A percentile compares a stretch with the other conserved stretches of the same genome.
These are phyloP conservation scores for Cyprinodon variegatus DNA, from an alignment of 2,113 vertebrate species.

Conservation along the genomic window DNA sequence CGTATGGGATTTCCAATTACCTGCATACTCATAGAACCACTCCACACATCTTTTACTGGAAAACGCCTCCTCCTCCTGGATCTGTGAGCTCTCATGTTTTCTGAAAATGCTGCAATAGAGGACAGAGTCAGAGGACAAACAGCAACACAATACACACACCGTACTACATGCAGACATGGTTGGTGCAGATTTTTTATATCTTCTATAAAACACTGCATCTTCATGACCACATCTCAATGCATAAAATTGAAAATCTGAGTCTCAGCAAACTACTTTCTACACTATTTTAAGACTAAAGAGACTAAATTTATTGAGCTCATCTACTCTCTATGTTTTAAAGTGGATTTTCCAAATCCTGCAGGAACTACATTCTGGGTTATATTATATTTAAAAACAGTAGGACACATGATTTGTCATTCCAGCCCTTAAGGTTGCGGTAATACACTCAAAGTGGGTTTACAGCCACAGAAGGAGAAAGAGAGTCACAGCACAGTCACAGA, in stretches of 20 bases:
- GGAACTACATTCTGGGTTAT: no score
- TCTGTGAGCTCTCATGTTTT: slow-evolving; percentile 92
- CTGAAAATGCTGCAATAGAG: slow-evolving; percentile 88
- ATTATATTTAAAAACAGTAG: no score
- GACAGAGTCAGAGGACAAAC: slow-evolving; percentile 20
- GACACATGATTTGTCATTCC: no score
- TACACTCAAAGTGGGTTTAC: no score
- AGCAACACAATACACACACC: background rate
- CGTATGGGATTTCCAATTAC: slow-evolving; percentile 66
- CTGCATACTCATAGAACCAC: slow-evolving; percentile 99
- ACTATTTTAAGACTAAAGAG: background rate
- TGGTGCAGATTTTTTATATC: background rate
- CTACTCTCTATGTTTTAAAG: no score
- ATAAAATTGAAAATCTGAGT: background rate
- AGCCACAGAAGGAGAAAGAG: no score
- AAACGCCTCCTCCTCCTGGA: slow-evolving; percentile 93
- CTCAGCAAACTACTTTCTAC: background rate
- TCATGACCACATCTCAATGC: background rate
- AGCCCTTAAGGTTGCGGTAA: no score
- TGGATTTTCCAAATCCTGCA: no score
- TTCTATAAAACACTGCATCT: background rate
- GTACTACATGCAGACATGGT: background rate
- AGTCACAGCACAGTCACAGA: no score
- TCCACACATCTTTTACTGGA: slow-evolving; percentile 98
- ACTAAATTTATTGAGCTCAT: background rate